These are phyloP conservation scores for Lepidostoma basale DNA, from an alignment of 1,140 invertebrate genomes.

Conservation along the genomic window DNA sequence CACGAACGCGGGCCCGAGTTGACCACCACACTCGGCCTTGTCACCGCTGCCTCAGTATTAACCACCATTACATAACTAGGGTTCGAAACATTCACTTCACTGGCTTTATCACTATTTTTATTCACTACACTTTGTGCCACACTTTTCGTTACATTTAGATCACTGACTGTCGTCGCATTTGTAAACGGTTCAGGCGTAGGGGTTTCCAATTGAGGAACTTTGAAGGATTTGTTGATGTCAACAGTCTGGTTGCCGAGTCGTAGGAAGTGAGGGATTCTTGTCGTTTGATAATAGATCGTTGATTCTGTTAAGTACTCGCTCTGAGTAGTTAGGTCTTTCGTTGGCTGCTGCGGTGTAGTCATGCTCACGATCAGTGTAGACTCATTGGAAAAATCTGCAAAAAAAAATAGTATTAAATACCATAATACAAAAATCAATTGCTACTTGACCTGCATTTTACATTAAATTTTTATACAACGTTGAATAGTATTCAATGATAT, in stretches of 20 bases:
- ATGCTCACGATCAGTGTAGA: background rate
- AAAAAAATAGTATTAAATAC: background rate
- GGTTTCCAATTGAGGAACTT: constrained; percentile 53
- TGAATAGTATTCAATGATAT: no score
- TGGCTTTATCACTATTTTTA: constrained; percentile 11
- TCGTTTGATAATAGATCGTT: background rate
- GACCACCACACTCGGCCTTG: constrained; percentile 11
- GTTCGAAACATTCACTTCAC: constrained; percentile 7
- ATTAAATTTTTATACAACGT: no score
- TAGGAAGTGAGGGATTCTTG: constrained; percentile 51
- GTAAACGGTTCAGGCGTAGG: background rate
- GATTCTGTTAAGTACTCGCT: constrained; percentile 7
- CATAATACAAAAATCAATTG: no score
- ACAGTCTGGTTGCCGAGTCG: constrained; percentile 58
- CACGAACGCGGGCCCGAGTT: constrained; percentile 35
- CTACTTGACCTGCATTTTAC: no score
- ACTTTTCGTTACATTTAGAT: constrained; percentile 42
- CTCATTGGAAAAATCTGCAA: constrained; percentile 18
- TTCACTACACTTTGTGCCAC: constrained; percentile 22
- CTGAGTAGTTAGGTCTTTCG: background rate
- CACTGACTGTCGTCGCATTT: constrained; percentile 29
- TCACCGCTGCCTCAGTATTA: background rate
- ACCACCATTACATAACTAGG: constrained; percentile 26
- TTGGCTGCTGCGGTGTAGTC: background rate
- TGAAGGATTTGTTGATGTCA: constrained; percentile 58